Percentiles rank a stretch among this genome's conserved stretches.
Evolutionary conservation across 2,113 vertebrate genomes (phyloP).

Genomic region (Cavia porcellus): DNA sequence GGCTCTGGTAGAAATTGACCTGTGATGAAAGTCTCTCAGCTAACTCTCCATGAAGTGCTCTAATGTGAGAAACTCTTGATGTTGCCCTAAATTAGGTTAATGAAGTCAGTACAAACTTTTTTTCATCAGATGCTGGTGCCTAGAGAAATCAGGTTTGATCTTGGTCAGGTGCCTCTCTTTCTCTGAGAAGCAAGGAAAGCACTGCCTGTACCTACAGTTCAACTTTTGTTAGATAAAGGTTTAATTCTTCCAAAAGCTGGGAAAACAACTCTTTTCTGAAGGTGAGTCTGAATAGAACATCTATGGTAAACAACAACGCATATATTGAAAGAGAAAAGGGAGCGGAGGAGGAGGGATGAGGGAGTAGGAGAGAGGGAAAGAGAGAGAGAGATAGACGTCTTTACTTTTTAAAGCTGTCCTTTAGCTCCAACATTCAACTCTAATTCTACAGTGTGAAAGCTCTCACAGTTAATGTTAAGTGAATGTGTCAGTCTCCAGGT

Average conservation of each 20-base stretch:
- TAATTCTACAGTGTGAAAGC: background rate
- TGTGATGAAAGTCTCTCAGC: background rate
- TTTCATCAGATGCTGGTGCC: background rate
- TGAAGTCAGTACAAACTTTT: accelerated
- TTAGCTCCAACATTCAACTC: background rate
- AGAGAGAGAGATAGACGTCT: too few relatives aligned
- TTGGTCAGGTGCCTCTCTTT: background rate
- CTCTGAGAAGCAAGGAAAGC: background rate
- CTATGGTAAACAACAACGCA: background rate
- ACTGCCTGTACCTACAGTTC: background rate
- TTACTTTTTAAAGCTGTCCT: background rate
- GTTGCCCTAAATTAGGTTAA: background rate
- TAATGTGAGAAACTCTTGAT: background rate
- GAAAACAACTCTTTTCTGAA: background rate
- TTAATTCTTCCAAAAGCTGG: background rate
- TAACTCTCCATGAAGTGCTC: background rate
- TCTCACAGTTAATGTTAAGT: background rate
- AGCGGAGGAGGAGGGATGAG: too few relatives aligned
- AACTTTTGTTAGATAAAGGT: background rate
- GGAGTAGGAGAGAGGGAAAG: too few relatives aligned
- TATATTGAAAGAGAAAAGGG: background rate
- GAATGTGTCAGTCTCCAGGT: background rate
- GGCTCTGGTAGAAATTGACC: background rate
- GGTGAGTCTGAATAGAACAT: background rate
- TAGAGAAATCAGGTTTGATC: background rate